phyloP scores from a whole-genome alignment of 1,140 invertebrate genomes.

The Drosophila sturtevanti region DNA sequence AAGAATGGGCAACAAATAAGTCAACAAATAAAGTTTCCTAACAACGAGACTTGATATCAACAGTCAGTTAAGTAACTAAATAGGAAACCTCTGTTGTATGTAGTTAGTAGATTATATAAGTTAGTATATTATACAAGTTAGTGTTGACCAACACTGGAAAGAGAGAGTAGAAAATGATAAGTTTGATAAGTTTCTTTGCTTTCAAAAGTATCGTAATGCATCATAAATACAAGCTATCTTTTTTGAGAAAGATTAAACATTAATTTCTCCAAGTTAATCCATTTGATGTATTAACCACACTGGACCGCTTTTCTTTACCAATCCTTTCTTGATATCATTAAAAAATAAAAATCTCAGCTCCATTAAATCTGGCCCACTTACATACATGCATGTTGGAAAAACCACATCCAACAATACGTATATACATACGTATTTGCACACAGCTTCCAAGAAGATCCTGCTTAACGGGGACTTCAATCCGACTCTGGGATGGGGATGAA shows the following conservation, averaged over 20 bases:
- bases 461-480: neutral
- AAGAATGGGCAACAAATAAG: neutral
- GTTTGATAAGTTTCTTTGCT: too few relatives aligned
- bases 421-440: neutral
- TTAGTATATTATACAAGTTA: too few relatives aligned
- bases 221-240: too few relatives aligned
- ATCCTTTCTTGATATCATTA: slow-evolving; percentile 14
- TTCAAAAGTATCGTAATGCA: too few relatives aligned
- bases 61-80: too few relatives aligned
- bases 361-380: slow-evolving; percentile 34
- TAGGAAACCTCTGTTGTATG: too few relatives aligned
- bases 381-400: neutral
- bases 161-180: too few relatives aligned
- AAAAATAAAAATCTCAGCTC: slow-evolving; percentile 23
- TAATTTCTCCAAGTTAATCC: neutral
- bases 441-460: slow-evolving; percentile 17
- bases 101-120: too few relatives aligned
- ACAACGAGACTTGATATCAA: neutral
- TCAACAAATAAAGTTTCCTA: neutral
- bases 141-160: too few relatives aligned
- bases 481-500: neutral
- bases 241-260: neutral
- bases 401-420: neutral
- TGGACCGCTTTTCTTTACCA: too few relatives aligned
- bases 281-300: neutral